These are phyloP conservation scores for Brenthis hecate DNA, from an alignment of 2,888 invertebrate genomes.

Conservation along the genomic window DNA sequence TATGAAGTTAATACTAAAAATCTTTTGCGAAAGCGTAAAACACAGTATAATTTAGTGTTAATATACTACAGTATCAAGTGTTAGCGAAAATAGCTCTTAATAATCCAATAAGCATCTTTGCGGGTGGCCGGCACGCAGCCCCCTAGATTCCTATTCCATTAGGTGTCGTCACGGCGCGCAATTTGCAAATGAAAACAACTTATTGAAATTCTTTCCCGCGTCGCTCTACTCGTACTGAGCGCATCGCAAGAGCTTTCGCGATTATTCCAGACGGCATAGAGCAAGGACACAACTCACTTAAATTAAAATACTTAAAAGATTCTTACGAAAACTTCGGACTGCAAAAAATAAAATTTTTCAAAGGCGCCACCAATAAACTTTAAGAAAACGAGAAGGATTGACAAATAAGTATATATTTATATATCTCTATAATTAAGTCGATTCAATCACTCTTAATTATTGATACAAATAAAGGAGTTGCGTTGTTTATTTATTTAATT, in stretches of 20 bases:
- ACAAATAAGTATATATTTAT: background rate
- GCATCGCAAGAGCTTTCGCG: constrained; percentile 38
- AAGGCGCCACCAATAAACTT: background rate
- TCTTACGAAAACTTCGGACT: constrained; percentile 9
- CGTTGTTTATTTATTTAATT: constrained; percentile 66
- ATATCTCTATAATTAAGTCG: background rate
- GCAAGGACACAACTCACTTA: constrained; percentile 40
- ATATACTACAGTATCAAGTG: constrained; percentile 19
- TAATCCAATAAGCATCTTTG: constrained; percentile 67
- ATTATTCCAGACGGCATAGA: constrained; percentile 51
- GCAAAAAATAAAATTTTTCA: background rate
- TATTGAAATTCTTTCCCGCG: constrained; percentile 79
- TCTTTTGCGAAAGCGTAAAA: background rate
- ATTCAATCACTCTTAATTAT: constrained; percentile 47
- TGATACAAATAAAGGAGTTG: constrained; percentile 74
- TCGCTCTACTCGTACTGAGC: constrained; percentile 48
- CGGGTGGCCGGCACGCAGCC: constrained; percentile 55
- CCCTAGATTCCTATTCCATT: constrained; percentile 76
- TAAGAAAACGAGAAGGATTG: background rate
- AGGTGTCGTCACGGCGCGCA: constrained; percentile 76
- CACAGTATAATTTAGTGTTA: background rate
- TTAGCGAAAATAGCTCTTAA: constrained; percentile 51
- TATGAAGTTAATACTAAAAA: too few species aligned
- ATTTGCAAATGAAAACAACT: constrained; percentile 83
- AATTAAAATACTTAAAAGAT: constrained; percentile 25